Base-by-base conservation (phyloP, 2,113 vertebrate genomes). In the Barbus barbus region DNA sequence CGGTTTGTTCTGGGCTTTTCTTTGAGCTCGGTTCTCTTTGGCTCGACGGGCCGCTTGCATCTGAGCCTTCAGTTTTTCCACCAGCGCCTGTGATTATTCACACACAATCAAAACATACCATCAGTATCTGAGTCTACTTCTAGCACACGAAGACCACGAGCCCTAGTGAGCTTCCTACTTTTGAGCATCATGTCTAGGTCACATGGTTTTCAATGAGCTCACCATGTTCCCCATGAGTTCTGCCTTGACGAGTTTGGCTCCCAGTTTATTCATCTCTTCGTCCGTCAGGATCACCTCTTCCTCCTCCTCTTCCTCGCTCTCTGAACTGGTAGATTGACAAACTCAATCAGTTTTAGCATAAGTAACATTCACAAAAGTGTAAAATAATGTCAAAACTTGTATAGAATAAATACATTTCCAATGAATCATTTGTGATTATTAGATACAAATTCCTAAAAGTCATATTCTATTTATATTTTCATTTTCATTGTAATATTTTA, bases 211-310 rank as follows among this genome's bases (percentile, higher is more conserved):
- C 71, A n/a, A 8, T 58, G 48, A 38, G 51, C 92, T 95, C 92
- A 99, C 97, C 90, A 53, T 94, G 91, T 98, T 97, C 65, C 97
- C 97, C 96, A 97, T 94, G 86, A 99, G 92, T 88, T 99, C 98
- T 77, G 98, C 98, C 89, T 99, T 99, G 89, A 99, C 94, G 88
- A 99, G 93, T 91, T 93, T 97, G 1, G 97, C 97, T 72, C 97
- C 97, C 67, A 99, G 92, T 88, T 93, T 97, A 93, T 99, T 99
- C 96, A 98, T 97, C 90, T 99, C 98, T 78, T 98, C 98, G 65
- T 96, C 95, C 80, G 90, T 96, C 78, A 99, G 93, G 78, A 97
- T 65, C 5, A 67, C 91, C 74, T 91, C 61, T 0, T 41, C 88
- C 41, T 94, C 95, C 74, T 94, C 89, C 63, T 89, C 91, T 86